Evolutionary conservation across 1,140 invertebrate species (phyloP).

Genomic region (Papilio helenus): DNA sequence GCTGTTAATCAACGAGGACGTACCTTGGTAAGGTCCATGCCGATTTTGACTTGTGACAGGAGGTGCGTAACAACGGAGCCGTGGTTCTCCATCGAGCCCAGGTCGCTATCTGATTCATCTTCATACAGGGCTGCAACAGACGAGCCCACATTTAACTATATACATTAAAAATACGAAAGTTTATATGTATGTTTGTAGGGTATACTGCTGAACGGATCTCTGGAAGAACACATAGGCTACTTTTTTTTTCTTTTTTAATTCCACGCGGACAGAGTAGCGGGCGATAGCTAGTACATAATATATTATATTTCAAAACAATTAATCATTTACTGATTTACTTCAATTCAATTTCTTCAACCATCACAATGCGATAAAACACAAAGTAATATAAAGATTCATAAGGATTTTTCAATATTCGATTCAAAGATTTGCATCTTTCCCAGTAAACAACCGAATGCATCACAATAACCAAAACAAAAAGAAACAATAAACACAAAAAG

Average conservation of each 20-base stretch:
- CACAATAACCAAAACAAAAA: neutral
- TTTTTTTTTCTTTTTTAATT: too few species aligned
- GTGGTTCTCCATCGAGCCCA: slow-evolving; percentile 94
- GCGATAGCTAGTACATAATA: too few species aligned
- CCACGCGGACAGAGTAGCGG: too few species aligned
- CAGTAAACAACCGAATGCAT: neutral
- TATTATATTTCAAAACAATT: too few species aligned
- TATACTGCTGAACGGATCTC: too few species aligned
- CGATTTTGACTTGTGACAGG: slow-evolving; percentile 97
- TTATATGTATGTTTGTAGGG: too few species aligned
- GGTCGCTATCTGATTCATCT: slow-evolving; percentile 92
- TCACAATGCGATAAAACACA: neutral
- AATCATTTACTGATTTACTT: neutral
- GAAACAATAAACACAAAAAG: neutral
- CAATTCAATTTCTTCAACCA: neutral
- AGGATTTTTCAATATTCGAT: neutral
- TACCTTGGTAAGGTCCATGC: slow-evolving; percentile 98
- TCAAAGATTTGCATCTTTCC: neutral
- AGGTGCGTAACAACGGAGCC: slow-evolving; percentile 97
- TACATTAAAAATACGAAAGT: neutral
- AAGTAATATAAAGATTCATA: neutral
- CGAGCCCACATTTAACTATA: neutral
- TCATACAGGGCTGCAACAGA: slow-evolving; percentile 85
- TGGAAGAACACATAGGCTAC: too few species aligned
- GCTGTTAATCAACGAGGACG: neutral